These are phyloP conservation scores for Platysteira castanea DNA, from an alignment of 2,113 vertebrate species.

Conservation along the genomic window DNA sequence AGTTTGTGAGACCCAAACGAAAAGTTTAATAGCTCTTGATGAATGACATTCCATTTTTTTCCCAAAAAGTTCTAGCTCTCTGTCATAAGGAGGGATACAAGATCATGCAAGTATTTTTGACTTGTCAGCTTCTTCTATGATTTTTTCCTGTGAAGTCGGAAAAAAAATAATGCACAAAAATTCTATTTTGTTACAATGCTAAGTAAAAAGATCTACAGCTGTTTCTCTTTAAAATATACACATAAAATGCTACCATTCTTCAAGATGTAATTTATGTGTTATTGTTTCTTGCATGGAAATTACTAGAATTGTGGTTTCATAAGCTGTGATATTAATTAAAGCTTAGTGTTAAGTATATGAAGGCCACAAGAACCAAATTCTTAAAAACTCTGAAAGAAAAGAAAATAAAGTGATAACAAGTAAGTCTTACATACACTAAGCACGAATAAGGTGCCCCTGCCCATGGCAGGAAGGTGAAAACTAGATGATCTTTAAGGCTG, in stretches of 20 bases:
- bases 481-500: background rate
- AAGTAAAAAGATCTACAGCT: background rate
- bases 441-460: background rate
- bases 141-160: background rate
- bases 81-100: background rate
- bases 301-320: background rate
- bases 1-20: background rate
- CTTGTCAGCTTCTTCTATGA: background rate
- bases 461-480: background rate
- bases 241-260: background rate
- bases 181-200: background rate
- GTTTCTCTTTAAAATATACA: background rate
- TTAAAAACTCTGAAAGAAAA: background rate
- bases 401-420: background rate
- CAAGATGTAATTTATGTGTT: background rate
- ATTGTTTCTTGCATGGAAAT: slow-evolving; percentile 4
- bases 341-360: background rate
- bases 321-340: background rate
- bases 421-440: background rate
- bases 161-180: background rate
- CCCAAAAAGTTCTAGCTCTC: background rate
- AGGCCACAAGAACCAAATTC: background rate
- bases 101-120: background rate
- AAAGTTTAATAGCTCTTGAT: background rate
- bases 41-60: background rate